Conservation (phyloP, 23 tunicate species). For the Clavelina lepadiformis region DNA sequence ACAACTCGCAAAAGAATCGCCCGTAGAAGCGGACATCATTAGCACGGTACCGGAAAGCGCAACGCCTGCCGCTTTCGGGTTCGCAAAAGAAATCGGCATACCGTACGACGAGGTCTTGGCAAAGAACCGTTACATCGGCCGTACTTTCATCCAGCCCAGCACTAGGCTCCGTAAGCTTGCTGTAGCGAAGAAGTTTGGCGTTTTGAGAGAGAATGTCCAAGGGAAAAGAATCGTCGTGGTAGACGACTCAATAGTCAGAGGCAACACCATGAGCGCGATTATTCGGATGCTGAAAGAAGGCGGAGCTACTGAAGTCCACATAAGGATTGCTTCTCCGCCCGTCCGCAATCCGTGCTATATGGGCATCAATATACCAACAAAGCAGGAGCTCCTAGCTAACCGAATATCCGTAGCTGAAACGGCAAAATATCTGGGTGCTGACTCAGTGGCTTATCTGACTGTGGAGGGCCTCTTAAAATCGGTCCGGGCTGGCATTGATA, state of each 20-base stretch:
- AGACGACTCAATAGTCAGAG: conserved; percentile 86
- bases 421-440: conserved; percentile 48
- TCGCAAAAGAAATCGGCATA: conserved; percentile 31
- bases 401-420: conserved; percentile 42
- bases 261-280: conserved; percentile 73
- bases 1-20: conserved; percentile 63
- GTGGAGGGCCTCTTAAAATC: conserved; percentile 54
- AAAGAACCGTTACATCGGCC: conserved; percentile 75
- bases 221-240: conserved; percentile 79
- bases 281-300: conserved; percentile 51
- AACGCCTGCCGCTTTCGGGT: conserved; percentile 87
- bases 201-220: conserved; percentile 44
- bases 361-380: conserved; percentile 89
- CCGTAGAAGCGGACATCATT: conserved; percentile 70
- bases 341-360: conserved; percentile 65
- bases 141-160: conserved; percentile 85
- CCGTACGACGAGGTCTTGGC: conserved; percentile 79
- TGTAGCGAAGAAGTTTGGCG: conserved; percentile 79
- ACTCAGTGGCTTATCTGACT: conserved; percentile 60
- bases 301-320: conserved; percentile 77
- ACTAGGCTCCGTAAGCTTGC: conserved; percentile 66
- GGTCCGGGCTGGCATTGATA: conserved; percentile 22
- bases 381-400: conserved; percentile 66
- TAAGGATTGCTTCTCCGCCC: conserved; percentile 87
- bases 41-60: conserved; percentile 92